These are phyloP conservation scores for Tubulanus polymorphus DNA, from an alignment of 2,888 invertebrate species.

Conservation along the genomic window DNA sequence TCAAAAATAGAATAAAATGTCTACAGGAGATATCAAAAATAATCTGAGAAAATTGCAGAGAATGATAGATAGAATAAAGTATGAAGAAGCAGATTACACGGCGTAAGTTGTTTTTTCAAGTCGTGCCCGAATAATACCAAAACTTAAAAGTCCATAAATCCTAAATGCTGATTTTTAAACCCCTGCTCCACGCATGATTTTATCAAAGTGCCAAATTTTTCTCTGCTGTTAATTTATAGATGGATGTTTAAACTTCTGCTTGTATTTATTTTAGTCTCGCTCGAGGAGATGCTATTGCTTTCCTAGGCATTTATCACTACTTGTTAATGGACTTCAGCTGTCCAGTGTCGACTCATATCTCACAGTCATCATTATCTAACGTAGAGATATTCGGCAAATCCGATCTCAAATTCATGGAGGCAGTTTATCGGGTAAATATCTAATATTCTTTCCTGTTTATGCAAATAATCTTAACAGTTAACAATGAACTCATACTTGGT, in stretches of 20 bases:
- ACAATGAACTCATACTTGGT: too few species aligned
- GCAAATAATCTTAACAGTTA: too few species aligned
- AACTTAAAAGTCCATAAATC: too few species aligned
- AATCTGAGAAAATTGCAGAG: constrained; percentile 40
- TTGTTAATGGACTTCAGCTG: constrained; percentile 40
- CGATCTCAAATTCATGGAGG: constrained; percentile 45
- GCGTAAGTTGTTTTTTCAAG: constrained; percentile 27
- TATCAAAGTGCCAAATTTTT: background rate
- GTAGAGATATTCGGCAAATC: constrained; percentile 42
- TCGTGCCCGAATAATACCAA: too few species aligned
- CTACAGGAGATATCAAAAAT: constrained; percentile 46
- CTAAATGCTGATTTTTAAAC: too few species aligned
- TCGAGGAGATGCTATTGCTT: constrained; percentile 32
- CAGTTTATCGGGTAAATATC: constrained; percentile 39
- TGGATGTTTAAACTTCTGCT: background rate
- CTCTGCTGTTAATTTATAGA: background rate
- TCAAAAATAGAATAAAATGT: too few species aligned
- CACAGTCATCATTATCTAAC: constrained; percentile 28
- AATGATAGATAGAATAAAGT: constrained; percentile 33
- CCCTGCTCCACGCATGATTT: too few species aligned
- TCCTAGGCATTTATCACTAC: constrained; percentile 44
- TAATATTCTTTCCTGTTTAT: too few species aligned
- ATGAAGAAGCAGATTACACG: constrained; percentile 27
- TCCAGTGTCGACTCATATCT: constrained; percentile 32
- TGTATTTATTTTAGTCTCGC: constrained; percentile 28